Percentiles rank a stretch among this genome's conserved stretches.
Conservation (phyloP, 2,113 vertebrate species). For the Equus quagga region DNA sequence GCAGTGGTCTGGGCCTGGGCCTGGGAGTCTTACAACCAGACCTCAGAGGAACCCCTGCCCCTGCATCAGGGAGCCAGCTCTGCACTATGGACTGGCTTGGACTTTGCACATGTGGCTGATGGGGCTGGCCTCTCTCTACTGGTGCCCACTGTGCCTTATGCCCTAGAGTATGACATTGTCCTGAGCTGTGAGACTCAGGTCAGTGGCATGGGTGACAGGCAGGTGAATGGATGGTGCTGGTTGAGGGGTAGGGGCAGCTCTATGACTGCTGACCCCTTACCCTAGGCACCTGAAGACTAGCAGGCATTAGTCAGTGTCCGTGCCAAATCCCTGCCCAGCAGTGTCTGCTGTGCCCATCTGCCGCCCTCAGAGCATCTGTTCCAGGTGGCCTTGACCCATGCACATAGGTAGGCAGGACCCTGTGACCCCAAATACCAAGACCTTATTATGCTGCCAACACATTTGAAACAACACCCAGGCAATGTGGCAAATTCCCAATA, state of each 20-base stretch:
- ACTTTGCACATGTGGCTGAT: conserved; percentile 91
- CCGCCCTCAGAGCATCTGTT: conserved; percentile 93
- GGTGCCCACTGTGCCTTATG: conserved; percentile 88
- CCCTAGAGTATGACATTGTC: conserved; percentile 94
- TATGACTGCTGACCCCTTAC: background rate
- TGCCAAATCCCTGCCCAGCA: conserved; percentile 89
- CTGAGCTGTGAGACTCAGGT: conserved; percentile 93
- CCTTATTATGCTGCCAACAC: background rate
- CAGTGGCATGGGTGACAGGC: background rate
- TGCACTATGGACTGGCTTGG: conserved; percentile 90
- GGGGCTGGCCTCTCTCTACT: conserved; percentile 92
- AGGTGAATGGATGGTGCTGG: fast-evolving
- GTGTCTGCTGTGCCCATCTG: conserved; percentile 91
- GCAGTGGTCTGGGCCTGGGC: background rate
- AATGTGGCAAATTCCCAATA: background rate
- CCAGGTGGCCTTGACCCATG: conserved; percentile 88
- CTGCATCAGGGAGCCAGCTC: conserved; percentile 84
- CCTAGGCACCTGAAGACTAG: conserved; percentile 93
- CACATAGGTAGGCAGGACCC: conserved; percentile 68
- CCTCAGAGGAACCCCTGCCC: conserved; percentile 85
- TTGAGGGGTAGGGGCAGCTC: fast-evolving
- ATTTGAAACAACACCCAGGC: background rate
- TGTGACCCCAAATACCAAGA: background rate
- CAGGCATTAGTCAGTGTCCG: conserved; percentile 91
- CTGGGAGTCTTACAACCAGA: conserved; percentile 79